Base-by-base conservation (phyloP, 1,140 invertebrate genomes). In the Pygmarrhopalites habei region DNA sequence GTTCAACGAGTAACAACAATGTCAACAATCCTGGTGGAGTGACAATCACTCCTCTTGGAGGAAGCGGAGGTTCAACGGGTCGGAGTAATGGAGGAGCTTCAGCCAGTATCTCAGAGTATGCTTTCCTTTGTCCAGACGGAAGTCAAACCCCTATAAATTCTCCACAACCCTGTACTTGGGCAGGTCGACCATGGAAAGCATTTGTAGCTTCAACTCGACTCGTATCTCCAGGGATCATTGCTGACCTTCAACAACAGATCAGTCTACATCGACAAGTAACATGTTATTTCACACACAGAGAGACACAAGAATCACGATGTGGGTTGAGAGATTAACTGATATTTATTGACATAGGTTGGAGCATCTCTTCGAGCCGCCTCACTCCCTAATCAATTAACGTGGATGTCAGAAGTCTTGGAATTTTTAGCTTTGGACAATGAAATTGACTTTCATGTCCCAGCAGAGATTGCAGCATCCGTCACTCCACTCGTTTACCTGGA, bases 41-140 rank as follows among this genome's bases (percentile, higher is more conserved):
- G 12, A 19, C 44, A 19, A 49, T 35, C n/a, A 64, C 35, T 30
- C 29, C 43, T 21, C 17, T 29, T 12, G 58, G 49, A 51, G 10
- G 4, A 26, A 53, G 32, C 41, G 47, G 47, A 47, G 21, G 28
- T 25, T 23, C 39, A 14, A 23, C 35, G 14, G 41, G 29, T 19
- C 53, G 39, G 28, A 53, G 46, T 21, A 10, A 32, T 28, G 23
- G 7, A 19, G 51, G 35, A 3, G 30, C 26, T 15, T 49, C 41
- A 52, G 17, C 52, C 15, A 60, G 41, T 51, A 43, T 61, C 17
- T 51, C 77, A 61, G 76, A 80, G 65, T 83, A 77, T 71, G 79
- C 82, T 64, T 76, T 83, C 56, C 71, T 90, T 41, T 92, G 89
- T 74, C 79, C 81, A n/a, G 80, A 88, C 74, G 86, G 85, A 4